phyloP scores from a whole-genome alignment of 2,113 vertebrate genomes.

The Thomomys bottae region DNA sequence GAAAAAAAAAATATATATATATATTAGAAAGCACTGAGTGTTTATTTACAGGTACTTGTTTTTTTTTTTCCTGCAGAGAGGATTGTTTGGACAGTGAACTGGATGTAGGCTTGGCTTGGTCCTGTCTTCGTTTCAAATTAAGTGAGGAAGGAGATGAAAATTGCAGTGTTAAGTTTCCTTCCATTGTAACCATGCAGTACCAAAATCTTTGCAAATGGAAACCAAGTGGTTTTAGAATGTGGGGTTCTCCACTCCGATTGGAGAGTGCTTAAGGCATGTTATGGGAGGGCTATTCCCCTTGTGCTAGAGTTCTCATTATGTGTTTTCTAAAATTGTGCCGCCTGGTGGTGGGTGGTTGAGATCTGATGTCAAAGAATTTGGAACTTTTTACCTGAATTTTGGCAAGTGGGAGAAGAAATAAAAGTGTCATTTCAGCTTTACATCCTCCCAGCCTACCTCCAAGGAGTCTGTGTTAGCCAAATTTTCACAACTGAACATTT shows the following conservation, averaged over 20 bases:
- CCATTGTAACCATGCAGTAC: neutral
- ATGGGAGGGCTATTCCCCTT: neutral
- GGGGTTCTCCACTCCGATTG: neutral
- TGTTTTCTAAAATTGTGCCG: constrained; percentile 53
- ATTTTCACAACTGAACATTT: constrained; percentile 17
- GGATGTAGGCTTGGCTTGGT: neutral
- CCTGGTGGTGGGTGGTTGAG: constrained; percentile 70
- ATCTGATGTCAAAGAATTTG: neutral
- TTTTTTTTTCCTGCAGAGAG: constrained; percentile 34
- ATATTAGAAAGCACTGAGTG: neutral
- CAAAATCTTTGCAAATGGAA: constrained; percentile 34
- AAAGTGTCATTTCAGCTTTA: neutral
- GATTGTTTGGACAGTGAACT: neutral
- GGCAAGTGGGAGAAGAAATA: neutral
- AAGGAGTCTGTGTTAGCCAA: neutral
- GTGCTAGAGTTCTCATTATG: neutral
- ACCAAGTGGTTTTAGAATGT: constrained; percentile 20
- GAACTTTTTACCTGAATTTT: constrained; percentile 3
- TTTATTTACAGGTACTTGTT: neutral
- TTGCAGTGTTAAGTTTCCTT: constrained; percentile 48
- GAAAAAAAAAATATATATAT: too few relatives aligned
- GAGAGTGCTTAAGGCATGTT: neutral
- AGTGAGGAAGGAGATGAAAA: neutral
- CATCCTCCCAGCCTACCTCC: neutral
- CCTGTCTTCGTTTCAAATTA: constrained; percentile 12